Conservation (phyloP, 2,888 invertebrate species). For the Rhamnusium bicolor region DNA sequence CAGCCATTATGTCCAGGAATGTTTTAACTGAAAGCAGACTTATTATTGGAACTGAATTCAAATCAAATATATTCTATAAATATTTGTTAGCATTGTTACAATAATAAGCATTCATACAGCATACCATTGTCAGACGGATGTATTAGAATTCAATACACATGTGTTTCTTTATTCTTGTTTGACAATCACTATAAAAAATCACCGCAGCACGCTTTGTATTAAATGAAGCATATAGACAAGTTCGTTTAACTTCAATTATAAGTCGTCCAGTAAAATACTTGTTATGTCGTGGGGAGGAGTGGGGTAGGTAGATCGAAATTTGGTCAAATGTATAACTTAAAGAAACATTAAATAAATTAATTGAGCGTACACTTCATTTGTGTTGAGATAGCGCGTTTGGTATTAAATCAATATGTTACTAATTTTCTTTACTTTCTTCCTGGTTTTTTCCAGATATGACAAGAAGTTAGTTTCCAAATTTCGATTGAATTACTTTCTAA, state of each 20-base stretch:
- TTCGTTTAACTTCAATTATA: slow-evolving; percentile 42
- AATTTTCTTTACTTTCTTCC: too few relatives aligned
- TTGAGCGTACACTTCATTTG: too few relatives aligned
- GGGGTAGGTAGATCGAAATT: background rate
- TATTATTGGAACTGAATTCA: slow-evolving; percentile 8
- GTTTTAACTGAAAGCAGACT: background rate
- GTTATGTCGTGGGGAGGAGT: background rate
- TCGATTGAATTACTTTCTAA: too few relatives aligned
- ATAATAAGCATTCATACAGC: slow-evolving; percentile 37
- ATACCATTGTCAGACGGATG: slow-evolving; percentile 29
- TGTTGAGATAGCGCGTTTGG: too few relatives aligned
- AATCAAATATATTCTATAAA: slow-evolving; percentile 28
- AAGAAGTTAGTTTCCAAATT: too few relatives aligned
- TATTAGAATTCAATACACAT: slow-evolving; percentile 41
- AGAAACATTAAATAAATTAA: too few relatives aligned
- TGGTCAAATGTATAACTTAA: too few relatives aligned
- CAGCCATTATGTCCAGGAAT: background rate
- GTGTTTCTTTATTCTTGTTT: slow-evolving; percentile 41
- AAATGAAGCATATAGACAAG: slow-evolving; percentile 39
- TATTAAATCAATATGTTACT: too few relatives aligned
- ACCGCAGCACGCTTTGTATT: slow-evolving; percentile 42
- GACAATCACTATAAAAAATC: slow-evolving; percentile 39
- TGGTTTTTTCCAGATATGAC: too few relatives aligned
- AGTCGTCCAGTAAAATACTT: slow-evolving; percentile 30
- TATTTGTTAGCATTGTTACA: slow-evolving; percentile 31